These are phyloP conservation scores for Erebia aethiops DNA, from an alignment of 2,888 invertebrate genomes.

Conservation along the genomic window DNA sequence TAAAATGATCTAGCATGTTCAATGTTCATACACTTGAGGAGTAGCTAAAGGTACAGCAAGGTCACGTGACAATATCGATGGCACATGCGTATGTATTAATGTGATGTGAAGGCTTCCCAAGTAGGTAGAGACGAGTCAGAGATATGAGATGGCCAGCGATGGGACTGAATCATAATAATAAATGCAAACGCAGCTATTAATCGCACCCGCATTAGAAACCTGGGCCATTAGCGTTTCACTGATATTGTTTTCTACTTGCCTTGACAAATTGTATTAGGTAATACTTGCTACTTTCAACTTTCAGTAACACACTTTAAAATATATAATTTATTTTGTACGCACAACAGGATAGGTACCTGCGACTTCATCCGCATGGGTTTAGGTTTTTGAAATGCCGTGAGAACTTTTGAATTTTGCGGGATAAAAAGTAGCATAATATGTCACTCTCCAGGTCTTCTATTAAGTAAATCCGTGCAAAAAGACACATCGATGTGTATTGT, in stretches of 20 bases:
- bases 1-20: neutral
- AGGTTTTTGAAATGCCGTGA: no score
- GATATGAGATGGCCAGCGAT: neutral
- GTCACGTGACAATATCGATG: no score
- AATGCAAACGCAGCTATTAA: neutral
- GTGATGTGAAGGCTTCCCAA: no score
- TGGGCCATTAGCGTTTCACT: neutral
- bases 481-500: neutral
- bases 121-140: no score
- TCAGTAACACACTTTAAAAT: neutral
- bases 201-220: constrained; percentile 2
- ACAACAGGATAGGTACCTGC: no score
- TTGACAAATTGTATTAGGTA: constrained; percentile 1
- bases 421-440: no score
- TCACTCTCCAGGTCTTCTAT: no score
- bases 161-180: constrained; percentile 2
- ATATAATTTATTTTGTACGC: neutral
- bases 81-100: no score
- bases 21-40: no score
- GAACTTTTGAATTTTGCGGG: no score
- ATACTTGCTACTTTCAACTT: neutral
- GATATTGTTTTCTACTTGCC: constrained; percentile 3
- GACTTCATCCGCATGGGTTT: no score
- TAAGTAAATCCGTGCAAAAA: no score
- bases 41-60: neutral